phyloP scores from a whole-genome alignment of 2,797 vertebrate species.

The Prionace glauca region DNA sequence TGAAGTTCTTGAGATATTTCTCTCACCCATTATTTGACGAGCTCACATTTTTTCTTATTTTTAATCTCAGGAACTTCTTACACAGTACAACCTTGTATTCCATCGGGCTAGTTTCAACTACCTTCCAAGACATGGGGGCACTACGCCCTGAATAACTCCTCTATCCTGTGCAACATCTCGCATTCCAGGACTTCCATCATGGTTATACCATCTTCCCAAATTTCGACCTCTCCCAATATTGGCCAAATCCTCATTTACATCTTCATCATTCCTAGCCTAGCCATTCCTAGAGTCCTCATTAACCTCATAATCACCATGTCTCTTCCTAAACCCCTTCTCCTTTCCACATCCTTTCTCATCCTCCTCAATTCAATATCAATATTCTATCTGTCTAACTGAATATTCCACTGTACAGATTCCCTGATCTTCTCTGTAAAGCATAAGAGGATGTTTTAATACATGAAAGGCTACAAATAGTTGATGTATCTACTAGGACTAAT shows the following conservation, averaged over 20 bases:
- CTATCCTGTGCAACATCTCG: neutral
- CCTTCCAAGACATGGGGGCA: neutral
- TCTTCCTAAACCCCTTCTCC: neutral
- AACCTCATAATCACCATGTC: neutral
- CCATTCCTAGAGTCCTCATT: neutral
- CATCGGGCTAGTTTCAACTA: neutral
- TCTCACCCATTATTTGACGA: neutral
- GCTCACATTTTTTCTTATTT: neutral
- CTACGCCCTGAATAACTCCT: neutral
- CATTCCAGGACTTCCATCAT: neutral
- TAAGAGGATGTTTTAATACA: neutral
- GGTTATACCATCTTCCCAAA: neutral
- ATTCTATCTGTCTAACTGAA: neutral
- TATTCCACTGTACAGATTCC: neutral
- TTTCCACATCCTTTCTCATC: neutral
- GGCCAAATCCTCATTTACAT: neutral
- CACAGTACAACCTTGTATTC: neutral
- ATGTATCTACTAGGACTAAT: neutral
- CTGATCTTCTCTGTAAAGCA: neutral
- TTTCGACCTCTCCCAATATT: neutral
- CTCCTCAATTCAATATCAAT: neutral
- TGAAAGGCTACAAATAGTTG: neutral
- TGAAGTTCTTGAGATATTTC: neutral
- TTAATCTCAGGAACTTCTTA: neutral
- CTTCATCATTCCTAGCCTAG: neutral